Evolutionary conservation across 2,797 vertebrate species (phyloP), one percentile per base, ranked within the genome.

Genomic region (Semaprochilodus insignis): DNA sequence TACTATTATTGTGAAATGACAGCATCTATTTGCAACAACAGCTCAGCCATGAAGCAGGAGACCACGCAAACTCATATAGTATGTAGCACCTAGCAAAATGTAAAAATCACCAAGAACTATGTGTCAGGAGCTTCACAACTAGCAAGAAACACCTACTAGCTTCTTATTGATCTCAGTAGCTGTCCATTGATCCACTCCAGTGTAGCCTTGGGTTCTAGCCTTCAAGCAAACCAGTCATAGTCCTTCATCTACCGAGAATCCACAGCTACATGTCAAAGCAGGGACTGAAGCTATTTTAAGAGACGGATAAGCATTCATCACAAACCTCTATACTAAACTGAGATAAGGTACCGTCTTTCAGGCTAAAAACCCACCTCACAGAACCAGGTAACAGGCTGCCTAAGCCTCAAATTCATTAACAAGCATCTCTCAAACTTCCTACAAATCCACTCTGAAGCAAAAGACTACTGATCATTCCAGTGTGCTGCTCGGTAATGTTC

Each of bases 401-500:
- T 66, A 60, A 74, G 57, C 65, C 23, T 48, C 11, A 57, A 48
- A 57, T 83, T 83, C 54, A 72, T 74, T 74, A 67, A 21, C 1
- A 6, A 34, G 77, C 34, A 52, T 27, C 48, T 52, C 16, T 52
- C 13, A 17, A 54, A 73, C 59, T 74, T 74, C 72, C 62, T n/a
- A 10, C 25, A 83, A 79, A 44, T 83, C 60, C 54, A 67, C 44
- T 25, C 15, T 51, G 13, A 8, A 57, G 78, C 78, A 17, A 84
- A 80, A 81, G 66, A 72, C 60, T 34, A 23, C 7, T 70, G 21
- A 79, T 79, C 77, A 16, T 54, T 48, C 59, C 60, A 34, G 73
- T 59, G 34, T 40, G 72, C 73, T 31, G 19, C 69, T 83, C 17
- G 14, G 62, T 74, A 74, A 74, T 65, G 52, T 77, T 84, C 73